Conservation (phyloP, 2,113 vertebrate genomes). For the Bos javanicus region DNA sequence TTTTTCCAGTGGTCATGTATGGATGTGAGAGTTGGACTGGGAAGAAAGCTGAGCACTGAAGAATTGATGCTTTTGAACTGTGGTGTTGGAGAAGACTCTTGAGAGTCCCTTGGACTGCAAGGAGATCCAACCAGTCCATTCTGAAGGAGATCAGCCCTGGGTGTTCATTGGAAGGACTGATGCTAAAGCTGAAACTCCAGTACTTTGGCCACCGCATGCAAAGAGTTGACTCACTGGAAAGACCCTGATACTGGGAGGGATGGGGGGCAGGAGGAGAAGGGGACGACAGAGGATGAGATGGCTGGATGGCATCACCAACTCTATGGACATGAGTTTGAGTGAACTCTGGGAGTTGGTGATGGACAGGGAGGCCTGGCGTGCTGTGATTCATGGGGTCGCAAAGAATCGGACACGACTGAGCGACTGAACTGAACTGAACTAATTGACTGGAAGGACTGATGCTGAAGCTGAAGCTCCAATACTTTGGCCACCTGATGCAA, state of each 20-base stretch:
- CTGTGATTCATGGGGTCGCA: accelerated
- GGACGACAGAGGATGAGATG: not conserved
- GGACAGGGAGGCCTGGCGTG: not conserved
- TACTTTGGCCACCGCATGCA: accelerated
- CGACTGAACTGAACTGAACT: not conserved
- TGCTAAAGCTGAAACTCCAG: not conserved
- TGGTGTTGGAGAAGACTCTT: too few relatives aligned
- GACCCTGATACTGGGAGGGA: not conserved
- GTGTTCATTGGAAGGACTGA: accelerated
- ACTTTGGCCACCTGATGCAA: too few relatives aligned
- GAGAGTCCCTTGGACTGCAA: too few relatives aligned
- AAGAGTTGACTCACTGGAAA: not conserved
- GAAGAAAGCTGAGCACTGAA: too few relatives aligned
- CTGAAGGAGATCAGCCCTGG: too few relatives aligned
- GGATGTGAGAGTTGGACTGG: too few relatives aligned
- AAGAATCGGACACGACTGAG: accelerated
- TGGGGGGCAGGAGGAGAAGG: not conserved
- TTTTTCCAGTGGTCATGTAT: too few relatives aligned
- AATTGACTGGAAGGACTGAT: too few relatives aligned
- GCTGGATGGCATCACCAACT: not conserved
- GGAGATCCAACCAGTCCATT: too few relatives aligned
- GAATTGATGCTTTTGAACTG: too few relatives aligned
- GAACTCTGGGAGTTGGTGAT: not conserved
- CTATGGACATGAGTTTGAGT: not conserved
- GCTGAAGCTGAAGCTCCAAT: too few relatives aligned